phyloP scores from a whole-genome alignment of 2,113 vertebrate genomes.

The Polypterus bichir region DNA sequence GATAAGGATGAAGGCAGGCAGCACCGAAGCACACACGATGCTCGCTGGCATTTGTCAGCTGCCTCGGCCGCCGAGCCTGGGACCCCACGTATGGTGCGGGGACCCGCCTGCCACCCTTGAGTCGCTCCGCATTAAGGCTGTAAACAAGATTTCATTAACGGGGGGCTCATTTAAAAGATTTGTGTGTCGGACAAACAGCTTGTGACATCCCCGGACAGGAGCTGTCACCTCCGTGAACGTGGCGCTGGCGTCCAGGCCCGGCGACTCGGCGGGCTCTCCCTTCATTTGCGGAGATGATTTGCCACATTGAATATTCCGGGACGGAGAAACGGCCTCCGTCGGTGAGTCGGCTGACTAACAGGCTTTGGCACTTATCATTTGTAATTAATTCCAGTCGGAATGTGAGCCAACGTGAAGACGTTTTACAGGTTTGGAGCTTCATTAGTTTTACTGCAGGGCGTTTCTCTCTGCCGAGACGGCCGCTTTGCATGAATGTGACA shows the following conservation, averaged over 20 bases:
- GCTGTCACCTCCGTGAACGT: not conserved
- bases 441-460: too few relatives aligned
- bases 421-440: not conserved
- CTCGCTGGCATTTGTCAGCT: not conserved
- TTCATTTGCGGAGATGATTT: slow-evolving; percentile 1
- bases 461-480: too few relatives aligned
- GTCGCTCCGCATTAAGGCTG: not conserved
- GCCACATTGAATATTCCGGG: slow-evolving; percentile 2
- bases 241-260: not conserved
- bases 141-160: not conserved
- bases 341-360: not conserved
- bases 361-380: not conserved
- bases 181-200: not conserved
- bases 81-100: not conserved
- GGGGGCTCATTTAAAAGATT: slow-evolving; percentile 1
- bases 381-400: not conserved
- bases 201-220: not conserved
- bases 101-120: not conserved
- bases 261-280: not conserved
- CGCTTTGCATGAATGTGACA: too few relatives aligned
- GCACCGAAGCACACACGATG: too few relatives aligned
- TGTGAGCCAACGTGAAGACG: not conserved
- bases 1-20: too few relatives aligned
- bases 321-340: not conserved
- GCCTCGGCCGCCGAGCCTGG: not conserved